These are phyloP conservation scores for Ambastaia sidthimunki DNA, from an alignment of 2,797 vertebrate species.

Conservation along the genomic window DNA sequence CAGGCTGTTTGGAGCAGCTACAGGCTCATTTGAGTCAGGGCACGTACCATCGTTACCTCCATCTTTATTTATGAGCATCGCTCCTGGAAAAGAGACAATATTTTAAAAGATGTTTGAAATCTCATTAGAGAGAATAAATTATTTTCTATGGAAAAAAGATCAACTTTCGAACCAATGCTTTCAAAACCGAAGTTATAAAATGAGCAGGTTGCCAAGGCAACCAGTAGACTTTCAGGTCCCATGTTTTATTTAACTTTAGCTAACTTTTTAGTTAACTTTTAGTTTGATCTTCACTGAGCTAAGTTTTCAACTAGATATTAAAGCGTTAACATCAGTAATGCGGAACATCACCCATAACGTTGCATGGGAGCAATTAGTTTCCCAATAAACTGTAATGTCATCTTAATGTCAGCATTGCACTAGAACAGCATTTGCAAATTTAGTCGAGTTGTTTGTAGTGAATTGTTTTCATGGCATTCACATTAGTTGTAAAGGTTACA, in stretches of 20 bases:
- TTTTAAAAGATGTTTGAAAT: neutral
- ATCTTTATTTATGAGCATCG: neutral
- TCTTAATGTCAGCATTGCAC: too few relatives aligned
- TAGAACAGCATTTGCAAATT: too few relatives aligned
- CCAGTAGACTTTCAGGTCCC: too few relatives aligned
- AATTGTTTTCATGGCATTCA: too few relatives aligned
- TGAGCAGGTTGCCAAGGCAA: neutral
- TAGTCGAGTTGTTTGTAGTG: too few relatives aligned
- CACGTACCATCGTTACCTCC: neutral
- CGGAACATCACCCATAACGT: neutral
- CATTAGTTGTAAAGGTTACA: too few relatives aligned
- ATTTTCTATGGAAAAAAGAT: neutral
- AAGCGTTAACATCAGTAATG: neutral
- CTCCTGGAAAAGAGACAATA: neutral
- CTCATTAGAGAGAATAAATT: neutral
- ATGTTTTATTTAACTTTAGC: too few relatives aligned
- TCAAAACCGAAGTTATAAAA: neutral
- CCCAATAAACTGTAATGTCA: too few relatives aligned
- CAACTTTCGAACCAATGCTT: neutral
- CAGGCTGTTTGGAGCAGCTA: neutral
- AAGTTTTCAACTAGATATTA: too few relatives aligned
- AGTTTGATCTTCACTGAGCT: too few relatives aligned
- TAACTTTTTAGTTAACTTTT: too few relatives aligned
- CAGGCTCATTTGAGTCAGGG: neutral
- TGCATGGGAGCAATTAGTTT: neutral